Conservation (phyloP, 92 coral and sea anemone species). For the Scolanthus callimorphus region DNA sequence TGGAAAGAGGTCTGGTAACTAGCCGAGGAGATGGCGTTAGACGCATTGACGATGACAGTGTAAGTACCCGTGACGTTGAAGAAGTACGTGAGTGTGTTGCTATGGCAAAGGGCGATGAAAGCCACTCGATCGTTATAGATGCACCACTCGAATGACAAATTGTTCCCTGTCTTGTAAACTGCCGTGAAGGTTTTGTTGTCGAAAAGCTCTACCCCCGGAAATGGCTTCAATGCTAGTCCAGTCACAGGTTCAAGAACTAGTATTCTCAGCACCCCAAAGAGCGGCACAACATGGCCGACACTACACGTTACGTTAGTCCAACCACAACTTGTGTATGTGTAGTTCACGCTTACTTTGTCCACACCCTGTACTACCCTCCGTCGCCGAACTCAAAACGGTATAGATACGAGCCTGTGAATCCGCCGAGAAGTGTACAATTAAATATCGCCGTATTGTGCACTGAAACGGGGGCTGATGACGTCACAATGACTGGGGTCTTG, state of each 20-base stretch:
- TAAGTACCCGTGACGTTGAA: conserved; percentile 56
- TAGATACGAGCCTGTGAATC: conserved; percentile 13
- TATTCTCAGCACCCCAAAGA: conserved; percentile 27
- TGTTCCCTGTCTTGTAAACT: conserved; percentile 59
- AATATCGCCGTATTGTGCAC: conserved; percentile 7
- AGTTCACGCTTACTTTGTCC: too few relatives aligned
- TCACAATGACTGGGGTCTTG: conserved; percentile 34
- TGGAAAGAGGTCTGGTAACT: conserved; percentile 36
- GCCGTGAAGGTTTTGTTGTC: conserved; percentile 57
- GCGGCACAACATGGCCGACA: conserved; percentile 4
- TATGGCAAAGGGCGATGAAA: conserved; percentile 29
- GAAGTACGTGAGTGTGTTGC: conserved; percentile 30
- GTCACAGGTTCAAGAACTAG: conserved; percentile 64
- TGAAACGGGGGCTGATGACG: conserved; percentile 19
- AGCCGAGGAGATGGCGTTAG: conserved; percentile 63
- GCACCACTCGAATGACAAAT: conserved; percentile 72
- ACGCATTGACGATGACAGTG: conserved; percentile 57
- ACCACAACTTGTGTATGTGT: too few relatives aligned
- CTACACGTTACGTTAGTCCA: too few relatives aligned
- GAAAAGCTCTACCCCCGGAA: conserved; percentile 60
- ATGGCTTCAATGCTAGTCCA: conserved; percentile 39
- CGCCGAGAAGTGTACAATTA: conserved; percentile 30
- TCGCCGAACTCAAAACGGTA: conserved; percentile 77
- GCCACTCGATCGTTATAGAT: conserved; percentile 23
- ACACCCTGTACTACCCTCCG: too few relatives aligned